These are phyloP conservation scores for Atrina japonica DNA, from an alignment of 2,888 invertebrate genomes.

Conservation along the genomic window DNA sequence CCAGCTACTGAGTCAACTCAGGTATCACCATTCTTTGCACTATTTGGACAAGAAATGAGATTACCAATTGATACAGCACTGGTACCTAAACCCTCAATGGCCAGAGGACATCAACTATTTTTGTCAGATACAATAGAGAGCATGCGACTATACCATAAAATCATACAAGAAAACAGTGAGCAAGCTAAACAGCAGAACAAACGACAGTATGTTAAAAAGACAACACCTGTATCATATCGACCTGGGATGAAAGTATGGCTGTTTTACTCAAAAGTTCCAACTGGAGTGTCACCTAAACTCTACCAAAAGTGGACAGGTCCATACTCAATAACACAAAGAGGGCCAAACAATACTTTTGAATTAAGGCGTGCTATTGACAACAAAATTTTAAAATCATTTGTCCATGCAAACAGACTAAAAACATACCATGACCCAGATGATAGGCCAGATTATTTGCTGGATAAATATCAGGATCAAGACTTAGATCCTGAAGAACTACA, in stretches of 20 bases:
- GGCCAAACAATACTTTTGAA: slow-evolving; percentile 41
- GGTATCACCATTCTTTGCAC: slow-evolving; percentile 33
- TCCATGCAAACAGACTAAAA: slow-evolving; percentile 25
- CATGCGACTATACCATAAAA: not conserved
- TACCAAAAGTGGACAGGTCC: slow-evolving; percentile 41
- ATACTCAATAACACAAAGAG: slow-evolving; percentile 33
- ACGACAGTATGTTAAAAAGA: slow-evolving; percentile 33
- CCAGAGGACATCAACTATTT: slow-evolving; percentile 3
- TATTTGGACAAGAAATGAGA: slow-evolving; percentile 45
- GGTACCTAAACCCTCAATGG: slow-evolving; percentile 20
- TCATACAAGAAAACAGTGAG: slow-evolving; percentile 11
- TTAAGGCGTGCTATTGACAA: slow-evolving; percentile 6
- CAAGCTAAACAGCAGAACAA: slow-evolving; percentile 34
- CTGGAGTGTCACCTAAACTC: slow-evolving; percentile 35
- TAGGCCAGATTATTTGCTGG: slow-evolving; percentile 13
- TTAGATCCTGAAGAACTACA: slow-evolving; percentile 13
- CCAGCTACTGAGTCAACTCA: slow-evolving; percentile 44
- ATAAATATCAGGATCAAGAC: not conserved
- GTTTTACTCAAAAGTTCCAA: slow-evolving; percentile 1
- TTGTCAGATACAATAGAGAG: slow-evolving; percentile 8
- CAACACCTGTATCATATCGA: not conserved
- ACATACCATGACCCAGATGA: slow-evolving; percentile 2
- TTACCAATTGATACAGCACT: slow-evolving; percentile 39
- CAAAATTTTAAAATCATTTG: slow-evolving; percentile 15
- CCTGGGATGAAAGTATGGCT: slow-evolving; percentile 29